Evolutionary conservation across 1,140 invertebrate genomes (phyloP), one percentile per base, ranked within the genome.

Genomic region (Berghia stephanieae): DNA sequence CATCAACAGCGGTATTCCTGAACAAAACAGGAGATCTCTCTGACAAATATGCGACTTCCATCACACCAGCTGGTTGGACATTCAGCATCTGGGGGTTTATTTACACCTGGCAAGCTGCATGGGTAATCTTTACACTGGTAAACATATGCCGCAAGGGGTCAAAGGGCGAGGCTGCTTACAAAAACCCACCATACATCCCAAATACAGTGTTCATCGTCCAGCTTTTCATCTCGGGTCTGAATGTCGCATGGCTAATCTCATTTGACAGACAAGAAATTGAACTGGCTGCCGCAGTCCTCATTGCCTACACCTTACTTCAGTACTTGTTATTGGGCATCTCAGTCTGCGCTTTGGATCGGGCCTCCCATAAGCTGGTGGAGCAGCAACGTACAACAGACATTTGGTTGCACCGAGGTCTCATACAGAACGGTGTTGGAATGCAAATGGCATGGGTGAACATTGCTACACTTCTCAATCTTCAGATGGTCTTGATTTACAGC

Each of bases 61-160:
- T 86, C 27, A 86, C 85, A 0, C 85, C 85, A 0, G 83, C 86
- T 10, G 86, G 86, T 21, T 85, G 83, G 82, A 87, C 85, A 5
- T 88, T 88, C 79, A 82, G 82, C 49, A 86, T 87, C 36, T 88
- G 86, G 86, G 86, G 85, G 13, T 79, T 86, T 27, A 88, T 88
- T 34, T 88, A 88, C 76, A 71, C 80, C 10, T 88, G 86, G 86
- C 82, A 87, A 69, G 80, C 81, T 18, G 63, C 85, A 0, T 86
- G 83, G 84, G 78, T 88, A 1, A 13, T 86, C 2, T 88, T 86
- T 74, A 79, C 79, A 21, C 36, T 88, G 13, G 80, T 81, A 36
- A 80, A 80, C 24, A 60, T 88, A 0, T 87, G 82, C 74, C 68
- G 85, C 24, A 82, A 79, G 52, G 82, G 74, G 0, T 66, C 75